Conservation (phyloP, 2,888 invertebrate genomes). For the Cryptus viduatorius region DNA sequence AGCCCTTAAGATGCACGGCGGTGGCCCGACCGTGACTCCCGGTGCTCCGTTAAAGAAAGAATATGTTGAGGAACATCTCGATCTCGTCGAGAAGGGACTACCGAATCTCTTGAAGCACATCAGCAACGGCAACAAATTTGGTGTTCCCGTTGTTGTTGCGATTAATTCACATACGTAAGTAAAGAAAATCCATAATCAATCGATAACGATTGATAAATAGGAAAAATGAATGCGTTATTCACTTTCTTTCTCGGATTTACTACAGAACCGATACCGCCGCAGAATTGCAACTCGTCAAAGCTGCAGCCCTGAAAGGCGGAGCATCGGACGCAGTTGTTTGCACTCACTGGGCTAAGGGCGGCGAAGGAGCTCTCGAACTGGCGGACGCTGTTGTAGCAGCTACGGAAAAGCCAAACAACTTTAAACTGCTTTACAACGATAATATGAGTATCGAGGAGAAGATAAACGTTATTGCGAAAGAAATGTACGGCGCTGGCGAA, state of each 20-base stretch:
- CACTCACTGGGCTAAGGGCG: constrained; percentile 96
- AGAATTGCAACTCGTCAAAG: constrained; percentile 92
- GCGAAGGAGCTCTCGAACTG: constrained; percentile 93
- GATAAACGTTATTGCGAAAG: constrained; percentile 93
- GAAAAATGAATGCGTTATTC: neutral
- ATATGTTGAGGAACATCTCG: constrained; percentile 95
- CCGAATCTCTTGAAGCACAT: constrained; percentile 97
- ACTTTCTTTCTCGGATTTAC: neutral
- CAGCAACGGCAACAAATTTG: constrained; percentile 94
- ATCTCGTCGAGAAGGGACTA: constrained; percentile 93
- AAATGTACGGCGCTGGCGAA: constrained; percentile 98
- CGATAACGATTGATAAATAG: neutral
- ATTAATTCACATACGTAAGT: constrained; percentile 94
- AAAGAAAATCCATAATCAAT: neutral
- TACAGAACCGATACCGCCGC: constrained; percentile 93
- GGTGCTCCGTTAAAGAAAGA: constrained; percentile 94
- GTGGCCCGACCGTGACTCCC: constrained; percentile 95
- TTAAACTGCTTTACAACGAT: constrained; percentile 90
- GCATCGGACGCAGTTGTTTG: constrained; percentile 95
- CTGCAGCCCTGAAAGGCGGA: constrained; percentile 91
- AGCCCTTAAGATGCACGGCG: constrained; percentile 99
- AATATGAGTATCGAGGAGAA: constrained; percentile 92
- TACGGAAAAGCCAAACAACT: constrained; percentile 88
- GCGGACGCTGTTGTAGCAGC: constrained; percentile 95
- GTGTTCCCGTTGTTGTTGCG: constrained; percentile 97